A percentile compares a stretch with the other conserved stretches of the same genome.
Conservation (phyloP, 2,888 invertebrate species). For the Dendrolimus houi region DNA sequence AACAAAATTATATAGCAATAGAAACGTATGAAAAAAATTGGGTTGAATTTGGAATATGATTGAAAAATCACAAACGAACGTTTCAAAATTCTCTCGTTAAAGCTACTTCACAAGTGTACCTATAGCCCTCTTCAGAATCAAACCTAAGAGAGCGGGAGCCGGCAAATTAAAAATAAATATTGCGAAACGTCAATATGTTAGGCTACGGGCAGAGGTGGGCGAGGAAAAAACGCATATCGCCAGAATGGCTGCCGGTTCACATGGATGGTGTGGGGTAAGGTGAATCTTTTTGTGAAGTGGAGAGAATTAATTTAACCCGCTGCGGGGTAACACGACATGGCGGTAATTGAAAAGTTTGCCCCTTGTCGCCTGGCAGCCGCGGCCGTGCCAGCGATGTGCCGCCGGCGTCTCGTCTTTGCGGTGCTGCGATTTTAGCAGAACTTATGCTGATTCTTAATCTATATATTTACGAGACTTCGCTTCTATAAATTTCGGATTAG, state of each 20-base stretch:
- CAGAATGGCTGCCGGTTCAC: slow-evolving; percentile 52
- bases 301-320: slow-evolving; percentile 77
- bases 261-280: slow-evolving; percentile 52
- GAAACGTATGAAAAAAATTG: no score
- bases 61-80: slow-evolving; percentile 1
- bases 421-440: slow-evolving; percentile 31
- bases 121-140: slow-evolving; percentile 46
- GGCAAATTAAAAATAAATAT: slow-evolving; percentile 76
- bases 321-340: slow-evolving; percentile 75
- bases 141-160: slow-evolving; percentile 62
- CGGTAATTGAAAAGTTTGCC: slow-evolving; percentile 77
- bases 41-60: slow-evolving; percentile 2
- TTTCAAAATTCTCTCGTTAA: background rate
- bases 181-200: slow-evolving; percentile 73
- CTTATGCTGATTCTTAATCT: slow-evolving; percentile 26
- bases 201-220: slow-evolving; percentile 38
- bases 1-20: no score
- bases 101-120: background rate
- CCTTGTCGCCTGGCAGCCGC: slow-evolving; percentile 55
- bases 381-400: slow-evolving; percentile 38
- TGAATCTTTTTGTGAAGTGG: slow-evolving; percentile 76
- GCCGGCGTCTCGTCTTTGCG: slow-evolving; percentile 43
- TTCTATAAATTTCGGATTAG: no score
- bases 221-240: slow-evolving; percentile 51
- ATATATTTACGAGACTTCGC: no score